phyloP scores from a whole-genome alignment of 2,113 vertebrate species.

The Plectropomus leopardus region DNA sequence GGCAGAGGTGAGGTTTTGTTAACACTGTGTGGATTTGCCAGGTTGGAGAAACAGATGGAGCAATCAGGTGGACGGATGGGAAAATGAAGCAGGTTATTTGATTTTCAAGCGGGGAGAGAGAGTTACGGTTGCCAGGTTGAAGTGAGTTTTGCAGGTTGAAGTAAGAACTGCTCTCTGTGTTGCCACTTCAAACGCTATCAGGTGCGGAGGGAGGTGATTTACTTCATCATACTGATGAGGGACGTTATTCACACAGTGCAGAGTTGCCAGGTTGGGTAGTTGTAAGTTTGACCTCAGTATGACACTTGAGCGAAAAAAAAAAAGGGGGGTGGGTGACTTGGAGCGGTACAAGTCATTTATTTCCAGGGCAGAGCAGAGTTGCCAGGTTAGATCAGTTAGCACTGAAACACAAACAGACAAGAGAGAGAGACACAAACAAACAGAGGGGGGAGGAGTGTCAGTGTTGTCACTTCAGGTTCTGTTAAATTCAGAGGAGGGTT shows the following conservation, averaged over 20 bases:
- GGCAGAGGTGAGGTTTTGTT: conserved; percentile 8
- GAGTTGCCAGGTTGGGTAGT: background rate
- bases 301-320: background rate
- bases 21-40: conserved; percentile 8
- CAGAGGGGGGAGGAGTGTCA: background rate
- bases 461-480: background rate
- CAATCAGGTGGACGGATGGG: background rate
- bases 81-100: background rate
- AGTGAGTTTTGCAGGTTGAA: background rate
- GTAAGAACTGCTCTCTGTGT: conserved; percentile 5
- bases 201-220: conserved; percentile 3
- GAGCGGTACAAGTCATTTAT: background rate
- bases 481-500: background rate
- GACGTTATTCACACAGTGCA: background rate
- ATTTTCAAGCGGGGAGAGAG: background rate
- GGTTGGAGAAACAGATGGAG: conserved; percentile 35
- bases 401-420: background rate
- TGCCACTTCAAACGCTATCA: conserved; percentile 22
- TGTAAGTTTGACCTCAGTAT: conserved; percentile 19
- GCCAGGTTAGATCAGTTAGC: background rate
- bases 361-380: background rate
- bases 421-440: background rate
- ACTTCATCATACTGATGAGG: background rate
- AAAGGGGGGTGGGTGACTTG: background rate
- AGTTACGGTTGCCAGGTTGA: conserved; percentile 20